Evolutionary conservation across 1,140 invertebrate species (phyloP), one percentile per base, ranked within the genome.

Genomic region (Macrostomum lignano): DNA sequence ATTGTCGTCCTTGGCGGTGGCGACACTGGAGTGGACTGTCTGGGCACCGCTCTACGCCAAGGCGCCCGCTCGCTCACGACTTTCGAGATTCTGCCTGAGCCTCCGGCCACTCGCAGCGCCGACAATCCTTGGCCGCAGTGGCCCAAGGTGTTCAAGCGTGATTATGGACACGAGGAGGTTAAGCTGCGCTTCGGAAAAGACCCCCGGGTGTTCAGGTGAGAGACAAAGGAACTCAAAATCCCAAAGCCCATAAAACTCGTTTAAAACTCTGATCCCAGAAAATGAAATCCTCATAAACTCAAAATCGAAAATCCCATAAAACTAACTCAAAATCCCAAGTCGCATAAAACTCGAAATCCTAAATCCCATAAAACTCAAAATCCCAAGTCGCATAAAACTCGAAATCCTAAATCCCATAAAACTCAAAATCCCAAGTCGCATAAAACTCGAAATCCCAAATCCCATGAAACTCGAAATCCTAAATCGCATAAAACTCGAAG

Each of bases 1-100:
- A 82, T 98, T 3, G 70, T 98, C 39, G 70, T 98, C 36, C 84
- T 98, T 44, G 88, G 88, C 14, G 88, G 88, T 9, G 88, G 88
- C 17, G 88, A 98, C 52, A 98, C 88, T n/a, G 88, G 88, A 0
- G 86, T 78, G 58, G 88, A 98, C 65, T 98, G 88, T 49, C 94
- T 98, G 55, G 88, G 76, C 23, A 96, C 88, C 2, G 84, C 82
- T 2, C 64, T 94, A 9, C 66, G 88, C 46, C 81, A 93, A 56
- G 81, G 84, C 24, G 88, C 88, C n/a, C 81, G 75, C 45, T 72
- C 70, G 23, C 82, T 96, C 38, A 79, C 75, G 2, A 75, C 79
- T 6, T 96, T 96, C 62, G 88, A 98, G 64, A 94, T 96, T 46
- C 59, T 96, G 25, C 84, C 86, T 0, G 68, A 78, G 46, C 88